A percentile compares a stretch with the other conserved stretches of the same genome.
These are phyloP conservation scores for Chaetodon trifasciatus DNA, from an alignment of 2,797 vertebrate genomes.

Conservation along the genomic window DNA sequence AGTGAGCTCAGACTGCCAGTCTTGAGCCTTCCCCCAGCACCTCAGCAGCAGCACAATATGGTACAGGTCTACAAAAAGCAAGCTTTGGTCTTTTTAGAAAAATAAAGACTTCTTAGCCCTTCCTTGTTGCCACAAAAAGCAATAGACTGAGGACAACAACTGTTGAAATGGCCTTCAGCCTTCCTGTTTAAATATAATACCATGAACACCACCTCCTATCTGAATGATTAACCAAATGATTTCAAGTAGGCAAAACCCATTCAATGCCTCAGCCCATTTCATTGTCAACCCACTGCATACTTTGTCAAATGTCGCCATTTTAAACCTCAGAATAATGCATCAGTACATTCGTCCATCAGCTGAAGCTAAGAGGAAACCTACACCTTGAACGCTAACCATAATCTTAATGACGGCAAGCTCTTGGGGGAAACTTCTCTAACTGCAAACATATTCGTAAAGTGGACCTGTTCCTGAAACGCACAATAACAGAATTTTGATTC, in stretches of 20 bases:
- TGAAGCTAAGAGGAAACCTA: conserved; percentile 47
- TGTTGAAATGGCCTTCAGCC: conserved; percentile 72
- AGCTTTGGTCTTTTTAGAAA: conserved; percentile 68
- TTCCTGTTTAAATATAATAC: conserved; percentile 70
- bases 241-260: conserved; percentile 66
- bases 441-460: conserved; percentile 53
- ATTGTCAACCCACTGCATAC: conserved; percentile 65
- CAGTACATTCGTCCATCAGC: conserved; percentile 66
- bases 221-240: conserved; percentile 68
- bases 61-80: conserved; percentile 97
- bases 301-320: conserved; percentile 63
- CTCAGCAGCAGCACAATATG: conserved; percentile 88
- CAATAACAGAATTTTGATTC: conserved; percentile 71
- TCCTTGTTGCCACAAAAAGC: conserved; percentile 84
- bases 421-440: conserved; percentile 38
- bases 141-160: conserved; percentile 79
- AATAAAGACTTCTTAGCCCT: conserved; percentile 82
- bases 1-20: conserved; percentile 94
- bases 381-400: conserved; percentile 45
- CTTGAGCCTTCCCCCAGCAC: conserved; percentile 92
- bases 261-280: conserved; percentile 69
- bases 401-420: conserved; percentile 45
- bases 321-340: conserved; percentile 69
- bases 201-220: conserved; percentile 70
- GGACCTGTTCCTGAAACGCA: conserved; percentile 58